Conservation (phyloP, 30 jellyfish, hydroid and myxozoan species). For the Turritopsis rubra region DNA sequence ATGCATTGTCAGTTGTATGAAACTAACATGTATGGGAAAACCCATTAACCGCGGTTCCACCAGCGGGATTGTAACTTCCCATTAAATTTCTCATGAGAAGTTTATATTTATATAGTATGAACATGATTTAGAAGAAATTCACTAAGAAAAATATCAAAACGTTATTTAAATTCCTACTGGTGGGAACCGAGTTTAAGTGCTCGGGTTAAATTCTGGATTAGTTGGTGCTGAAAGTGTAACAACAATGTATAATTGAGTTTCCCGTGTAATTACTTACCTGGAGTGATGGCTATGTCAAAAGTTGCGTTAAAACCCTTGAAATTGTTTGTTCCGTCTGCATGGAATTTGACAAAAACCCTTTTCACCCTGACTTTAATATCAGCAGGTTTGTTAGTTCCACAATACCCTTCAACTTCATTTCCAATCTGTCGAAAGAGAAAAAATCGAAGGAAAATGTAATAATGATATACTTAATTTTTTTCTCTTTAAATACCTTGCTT, state of each 20-base stretch:
- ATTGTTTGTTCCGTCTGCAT: conserved; percentile 42
- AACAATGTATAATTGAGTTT: no score
- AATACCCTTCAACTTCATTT: conserved; percentile 53
- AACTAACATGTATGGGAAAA: no score
- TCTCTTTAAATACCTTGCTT: no score
- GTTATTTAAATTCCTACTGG: no score
- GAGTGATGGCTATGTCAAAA: conserved; percentile 49
- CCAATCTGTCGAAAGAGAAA: not conserved
- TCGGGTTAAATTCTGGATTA: no score
- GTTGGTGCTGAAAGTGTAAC: no score
- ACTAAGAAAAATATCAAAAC: no score
- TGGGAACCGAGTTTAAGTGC: no score
- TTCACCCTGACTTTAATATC: conserved; percentile 37
- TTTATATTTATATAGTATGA: not conserved
- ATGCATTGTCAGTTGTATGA: not conserved
- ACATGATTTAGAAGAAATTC: no score
- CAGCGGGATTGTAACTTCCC: not conserved
- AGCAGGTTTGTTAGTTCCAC: conserved; percentile 45
- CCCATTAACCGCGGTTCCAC: not conserved
- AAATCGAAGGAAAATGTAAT: not conserved
- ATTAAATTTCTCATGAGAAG: no score
- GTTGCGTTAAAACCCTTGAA: conserved; percentile 86
- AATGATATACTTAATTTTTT: not conserved
- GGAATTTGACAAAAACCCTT: conserved; percentile 53
- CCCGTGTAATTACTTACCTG: no score